Evolutionary conservation across 2,113 vertebrate species (phyloP).

Genomic region (Xenus cinereus): DNA sequence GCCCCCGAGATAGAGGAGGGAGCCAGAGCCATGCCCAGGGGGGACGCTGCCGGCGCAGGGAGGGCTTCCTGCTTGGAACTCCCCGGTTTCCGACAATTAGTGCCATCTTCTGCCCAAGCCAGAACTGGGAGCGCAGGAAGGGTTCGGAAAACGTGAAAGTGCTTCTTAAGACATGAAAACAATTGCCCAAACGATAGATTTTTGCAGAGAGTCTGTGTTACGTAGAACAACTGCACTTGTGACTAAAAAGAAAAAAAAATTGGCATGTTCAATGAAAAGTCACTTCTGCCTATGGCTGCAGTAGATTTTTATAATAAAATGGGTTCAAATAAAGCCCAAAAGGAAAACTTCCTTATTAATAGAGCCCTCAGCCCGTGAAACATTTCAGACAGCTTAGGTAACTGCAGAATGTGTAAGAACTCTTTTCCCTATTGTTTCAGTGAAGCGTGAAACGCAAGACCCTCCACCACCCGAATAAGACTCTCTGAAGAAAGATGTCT

Average conservation of each 20-base stretch:
- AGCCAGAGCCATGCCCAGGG: background rate
- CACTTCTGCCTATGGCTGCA: background rate
- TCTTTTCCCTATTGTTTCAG: constrained; percentile 58
- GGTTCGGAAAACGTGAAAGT: background rate
- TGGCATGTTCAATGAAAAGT: background rate
- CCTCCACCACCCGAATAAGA: constrained; percentile 36
- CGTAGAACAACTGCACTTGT: fast-evolving
- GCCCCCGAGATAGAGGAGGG: background rate
- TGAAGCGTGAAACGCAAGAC: constrained; percentile 56
- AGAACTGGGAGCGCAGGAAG: background rate
- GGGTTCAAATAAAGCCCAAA: background rate
- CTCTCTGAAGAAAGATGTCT: constrained; percentile 43
- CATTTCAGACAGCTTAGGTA: background rate
- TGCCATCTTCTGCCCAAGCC: background rate
- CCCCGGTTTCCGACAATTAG: background rate
- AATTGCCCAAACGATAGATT: background rate
- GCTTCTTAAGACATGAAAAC: background rate
- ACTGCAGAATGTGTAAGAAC: background rate
- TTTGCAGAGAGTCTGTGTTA: background rate
- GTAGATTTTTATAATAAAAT: background rate
- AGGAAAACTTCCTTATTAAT: background rate
- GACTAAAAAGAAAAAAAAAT: background rate
- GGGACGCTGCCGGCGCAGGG: background rate
- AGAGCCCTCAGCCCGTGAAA: background rate
- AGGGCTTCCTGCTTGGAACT: too few species aligned